phyloP scores from a whole-genome alignment of 2,113 vertebrate species.

The Pseudonaja textilis region DNA sequence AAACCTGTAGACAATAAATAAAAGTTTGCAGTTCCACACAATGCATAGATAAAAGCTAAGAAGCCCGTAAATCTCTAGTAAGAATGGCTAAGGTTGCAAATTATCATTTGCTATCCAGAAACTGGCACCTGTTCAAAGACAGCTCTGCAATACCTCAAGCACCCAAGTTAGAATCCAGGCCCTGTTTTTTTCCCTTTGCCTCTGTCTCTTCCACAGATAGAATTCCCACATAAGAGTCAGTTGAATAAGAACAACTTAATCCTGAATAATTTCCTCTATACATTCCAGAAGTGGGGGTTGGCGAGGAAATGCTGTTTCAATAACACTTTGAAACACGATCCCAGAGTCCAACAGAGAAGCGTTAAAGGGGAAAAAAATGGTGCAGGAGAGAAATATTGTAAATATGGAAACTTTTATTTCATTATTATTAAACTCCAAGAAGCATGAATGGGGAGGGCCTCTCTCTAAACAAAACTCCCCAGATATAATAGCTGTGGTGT shows the following conservation, averaged over 20 bases:
- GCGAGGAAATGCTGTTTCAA: background rate
- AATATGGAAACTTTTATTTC: background rate
- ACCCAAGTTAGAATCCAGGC: background rate
- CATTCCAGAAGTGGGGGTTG: background rate
- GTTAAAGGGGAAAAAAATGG: background rate
- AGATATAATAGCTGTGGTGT: background rate
- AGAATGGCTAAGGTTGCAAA: background rate
- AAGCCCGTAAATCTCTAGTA: background rate
- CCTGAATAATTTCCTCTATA: constrained; percentile 9
- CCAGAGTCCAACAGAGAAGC: constrained; percentile 7
- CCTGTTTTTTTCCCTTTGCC: background rate
- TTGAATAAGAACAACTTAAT: background rate
- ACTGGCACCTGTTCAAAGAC: background rate
- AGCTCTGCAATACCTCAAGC: background rate
- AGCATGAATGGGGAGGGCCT: background rate
- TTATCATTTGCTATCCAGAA: background rate
- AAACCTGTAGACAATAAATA: background rate
- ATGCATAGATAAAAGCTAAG: background rate
- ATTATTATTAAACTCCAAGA: background rate
- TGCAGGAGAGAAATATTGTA: background rate
- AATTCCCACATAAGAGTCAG: background rate
- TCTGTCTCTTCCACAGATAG: background rate
- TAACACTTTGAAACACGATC: background rate
- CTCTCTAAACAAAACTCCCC: background rate
- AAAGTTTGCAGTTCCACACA: background rate